phyloP scores from a whole-genome alignment of 2,113 vertebrate species.

The Ptilorrhoa leucosticta region DNA sequence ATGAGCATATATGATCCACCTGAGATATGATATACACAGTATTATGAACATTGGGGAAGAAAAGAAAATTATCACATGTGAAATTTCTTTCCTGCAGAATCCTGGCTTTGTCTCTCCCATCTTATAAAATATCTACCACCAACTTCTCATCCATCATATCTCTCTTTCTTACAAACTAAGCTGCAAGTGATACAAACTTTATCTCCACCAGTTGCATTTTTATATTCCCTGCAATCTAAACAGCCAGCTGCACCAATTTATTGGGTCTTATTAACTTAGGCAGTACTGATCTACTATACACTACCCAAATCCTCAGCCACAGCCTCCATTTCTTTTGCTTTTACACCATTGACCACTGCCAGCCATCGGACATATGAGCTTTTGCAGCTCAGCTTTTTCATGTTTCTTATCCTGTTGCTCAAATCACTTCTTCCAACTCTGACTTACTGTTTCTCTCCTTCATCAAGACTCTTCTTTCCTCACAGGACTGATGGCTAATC shows the following conservation, averaged over 20 bases:
- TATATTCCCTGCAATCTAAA: background rate
- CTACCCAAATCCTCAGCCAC: background rate
- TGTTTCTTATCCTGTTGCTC: background rate
- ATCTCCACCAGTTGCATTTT: background rate
- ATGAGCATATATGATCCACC: background rate
- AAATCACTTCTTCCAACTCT: background rate
- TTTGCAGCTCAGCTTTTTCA: background rate
- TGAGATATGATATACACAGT: background rate
- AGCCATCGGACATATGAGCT: background rate
- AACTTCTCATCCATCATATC: background rate
- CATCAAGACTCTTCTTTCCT: background rate
- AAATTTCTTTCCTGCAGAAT: background rate
- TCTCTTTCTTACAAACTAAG: background rate
- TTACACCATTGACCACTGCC: background rate
- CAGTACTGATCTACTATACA: background rate
- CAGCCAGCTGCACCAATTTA: background rate
- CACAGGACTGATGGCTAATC: background rate
- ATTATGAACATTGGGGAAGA: background rate
- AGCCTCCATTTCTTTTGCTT: background rate
- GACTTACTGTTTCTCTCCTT: background rate
- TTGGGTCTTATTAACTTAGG: background rate
- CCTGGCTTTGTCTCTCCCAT: background rate
- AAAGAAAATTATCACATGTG: rapidly evolving
- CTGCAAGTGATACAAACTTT: background rate
- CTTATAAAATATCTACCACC: background rate